Evolutionary conservation across 2,113 vertebrate genomes (phyloP).

Genomic region (Heterotilapia buettikoferi): DNA sequence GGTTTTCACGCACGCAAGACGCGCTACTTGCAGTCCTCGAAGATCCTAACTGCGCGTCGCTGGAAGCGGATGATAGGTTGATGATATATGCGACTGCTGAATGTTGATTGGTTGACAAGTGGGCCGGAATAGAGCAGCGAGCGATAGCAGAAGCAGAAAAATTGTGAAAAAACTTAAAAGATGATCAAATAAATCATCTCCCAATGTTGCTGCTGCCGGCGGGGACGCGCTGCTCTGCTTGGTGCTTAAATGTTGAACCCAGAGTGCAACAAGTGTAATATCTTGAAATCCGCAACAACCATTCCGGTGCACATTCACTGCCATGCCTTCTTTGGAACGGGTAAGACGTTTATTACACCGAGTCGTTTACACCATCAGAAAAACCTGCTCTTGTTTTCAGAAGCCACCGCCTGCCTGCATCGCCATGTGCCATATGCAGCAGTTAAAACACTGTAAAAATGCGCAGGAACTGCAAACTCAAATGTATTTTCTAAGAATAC

Average conservation of each 20-base stretch:
- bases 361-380: not conserved
- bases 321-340: fast-evolving
- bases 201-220: not conserved
- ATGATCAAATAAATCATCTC: not conserved
- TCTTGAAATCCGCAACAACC: not conserved
- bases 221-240: not conserved
- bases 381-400: not conserved
- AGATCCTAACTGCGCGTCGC: not conserved
- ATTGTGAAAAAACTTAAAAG: not conserved
- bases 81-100: not conserved
- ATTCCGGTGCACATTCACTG: not conserved
- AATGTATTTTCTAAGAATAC: not conserved
- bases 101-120: not conserved
- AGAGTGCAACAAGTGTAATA: not conserved
- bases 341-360: not conserved
- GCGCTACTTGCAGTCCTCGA: not conserved
- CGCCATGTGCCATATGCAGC: not conserved
- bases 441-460: not conserved
- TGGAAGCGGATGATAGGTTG: not conserved
- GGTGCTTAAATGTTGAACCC: not conserved
- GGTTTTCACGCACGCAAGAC: not conserved
- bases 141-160: not conserved
- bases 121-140: not conserved
- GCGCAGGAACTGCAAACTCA: too few relatives aligned
- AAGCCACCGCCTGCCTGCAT: not conserved